Base-by-base conservation (phyloP, 1,140 invertebrate genomes). In the Philaenus spumarius region DNA sequence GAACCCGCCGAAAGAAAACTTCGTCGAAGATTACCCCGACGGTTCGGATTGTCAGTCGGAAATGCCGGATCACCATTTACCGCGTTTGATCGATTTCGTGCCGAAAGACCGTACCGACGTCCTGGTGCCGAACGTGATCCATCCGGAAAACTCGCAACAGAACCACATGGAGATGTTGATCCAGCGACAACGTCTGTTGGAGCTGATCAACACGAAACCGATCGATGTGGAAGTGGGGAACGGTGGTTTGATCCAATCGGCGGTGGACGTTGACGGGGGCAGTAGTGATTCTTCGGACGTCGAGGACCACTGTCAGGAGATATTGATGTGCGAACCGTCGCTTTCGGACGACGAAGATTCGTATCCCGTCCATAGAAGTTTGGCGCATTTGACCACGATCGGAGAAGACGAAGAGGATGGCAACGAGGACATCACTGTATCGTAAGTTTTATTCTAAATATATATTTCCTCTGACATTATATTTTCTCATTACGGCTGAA, bases 61-160 rank as follows among this genome's bases (percentile, higher is more conserved):
- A 45, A 58, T 42, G 47, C 37, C 3, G 34, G 39, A 43, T 39
- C 30, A 57, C 14, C 72, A 72, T 64, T 68, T 85, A 39, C 84
- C 84, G 6, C 75, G 84, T 46, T 69, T 86, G 0, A 83, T 86
- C 40, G 82, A 85, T 68, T 80, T 85, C 67, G 80, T 85, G 9
- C 83, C 82, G 9, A 84, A 83, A 67, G 65, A 68, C 46, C 51
- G 60, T 17, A 62, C 58, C 30, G 61, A 66, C 47, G 45, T 64
- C 1, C 55, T 64, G 0, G 62, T 62, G 15, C 65, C 65, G 12
- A 62, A 55, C 42, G 61, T 61, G 14, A 56, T 63, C 12, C 58
- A 60, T 35, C 58, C 62, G 6, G 55, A 55, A n/a, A 35, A 54
- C 19, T 58, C 45, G 20, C 45, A 58, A 11, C 53, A 45, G 17